Evolutionary conservation across 2,113 vertebrate genomes (phyloP).

Genomic region (Spea bombifrons): DNA sequence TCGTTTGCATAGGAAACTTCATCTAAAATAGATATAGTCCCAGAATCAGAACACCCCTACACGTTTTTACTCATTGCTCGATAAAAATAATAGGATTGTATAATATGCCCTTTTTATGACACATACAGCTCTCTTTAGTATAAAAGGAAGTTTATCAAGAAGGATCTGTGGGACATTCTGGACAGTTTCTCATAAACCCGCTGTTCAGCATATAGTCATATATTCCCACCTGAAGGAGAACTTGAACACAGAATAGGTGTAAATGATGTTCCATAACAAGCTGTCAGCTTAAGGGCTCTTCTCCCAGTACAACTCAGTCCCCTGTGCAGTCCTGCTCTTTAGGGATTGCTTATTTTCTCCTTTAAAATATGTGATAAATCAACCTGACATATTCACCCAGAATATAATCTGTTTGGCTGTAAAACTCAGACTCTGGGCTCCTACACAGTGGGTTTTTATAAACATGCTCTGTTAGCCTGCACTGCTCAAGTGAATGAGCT

Average conservation of each 20-base stretch:
- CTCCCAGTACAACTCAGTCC: conserved; percentile 15
- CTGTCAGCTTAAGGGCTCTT: conserved; percentile 11
- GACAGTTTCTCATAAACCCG: too few relatives aligned
- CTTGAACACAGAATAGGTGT: conserved; percentile 5
- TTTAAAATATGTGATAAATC: conserved; percentile 39
- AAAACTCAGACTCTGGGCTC: conserved; percentile 35
- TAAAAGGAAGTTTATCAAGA: too few relatives aligned
- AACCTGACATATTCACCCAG: conserved; percentile 42
- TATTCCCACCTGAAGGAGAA: neutral
- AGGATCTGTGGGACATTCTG: too few relatives aligned
- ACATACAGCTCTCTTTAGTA: too few relatives aligned
- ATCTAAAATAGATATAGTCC: too few relatives aligned
- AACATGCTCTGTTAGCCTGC: conserved; percentile 40
- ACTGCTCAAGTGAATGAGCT: conserved; percentile 36
- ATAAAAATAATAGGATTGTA: too few relatives aligned
- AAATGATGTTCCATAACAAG: neutral
- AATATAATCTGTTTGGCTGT: conserved; percentile 39
- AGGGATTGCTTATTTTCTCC: conserved; percentile 39
- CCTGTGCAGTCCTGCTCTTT: conserved; percentile 3
- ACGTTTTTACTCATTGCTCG: too few relatives aligned
- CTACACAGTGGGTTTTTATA: conserved; percentile 34
- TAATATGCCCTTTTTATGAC: too few relatives aligned
- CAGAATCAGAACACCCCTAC: too few relatives aligned
- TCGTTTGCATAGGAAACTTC: too few relatives aligned
- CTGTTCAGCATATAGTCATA: neutral